Conservation (phyloP, 2,113 vertebrate species). For the Myanophis thanlyinensis region DNA sequence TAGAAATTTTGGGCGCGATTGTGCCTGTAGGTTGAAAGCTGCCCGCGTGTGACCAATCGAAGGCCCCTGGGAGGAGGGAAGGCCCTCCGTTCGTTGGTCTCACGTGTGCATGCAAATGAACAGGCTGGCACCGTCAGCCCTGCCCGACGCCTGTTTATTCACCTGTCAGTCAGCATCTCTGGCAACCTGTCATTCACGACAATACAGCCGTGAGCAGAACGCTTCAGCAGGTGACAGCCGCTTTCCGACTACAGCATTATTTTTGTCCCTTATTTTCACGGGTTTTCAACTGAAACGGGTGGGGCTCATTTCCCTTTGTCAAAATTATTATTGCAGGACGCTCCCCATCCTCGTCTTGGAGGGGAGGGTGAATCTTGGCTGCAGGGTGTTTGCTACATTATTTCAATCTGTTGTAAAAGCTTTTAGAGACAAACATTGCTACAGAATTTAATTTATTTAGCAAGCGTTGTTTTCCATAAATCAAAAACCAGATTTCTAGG, state of each 20-base stretch:
- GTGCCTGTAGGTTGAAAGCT: background rate
- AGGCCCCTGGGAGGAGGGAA: background rate
- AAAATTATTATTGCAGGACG: background rate
- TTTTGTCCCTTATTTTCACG: slow-evolving; percentile 19
- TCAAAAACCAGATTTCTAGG: background rate
- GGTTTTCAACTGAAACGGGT: background rate
- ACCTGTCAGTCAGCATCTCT: slow-evolving; percentile 48
- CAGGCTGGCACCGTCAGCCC: slow-evolving; percentile 5
- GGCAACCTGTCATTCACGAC: slow-evolving; percentile 37
- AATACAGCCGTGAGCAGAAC: slow-evolving; percentile 35
- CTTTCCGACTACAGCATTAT: slow-evolving; percentile 22
- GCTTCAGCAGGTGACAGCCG: slow-evolving; percentile 22
- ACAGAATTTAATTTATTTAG: background rate
- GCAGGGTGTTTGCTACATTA: background rate
- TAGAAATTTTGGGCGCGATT: no score
- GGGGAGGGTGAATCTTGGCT: background rate
- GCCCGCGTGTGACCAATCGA: no score
- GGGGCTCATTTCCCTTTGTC: background rate
- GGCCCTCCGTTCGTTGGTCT: background rate
- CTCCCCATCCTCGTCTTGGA: background rate
- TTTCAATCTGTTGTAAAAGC: background rate
- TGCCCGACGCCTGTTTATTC: slow-evolving; percentile 27
- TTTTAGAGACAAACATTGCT: background rate
- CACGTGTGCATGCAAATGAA: background rate
- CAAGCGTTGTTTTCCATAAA: background rate